Evolutionary conservation across 2,888 invertebrate species (phyloP), one percentile per base, ranked within the genome.

Genomic region (Bedellia somnulentella): DNA sequence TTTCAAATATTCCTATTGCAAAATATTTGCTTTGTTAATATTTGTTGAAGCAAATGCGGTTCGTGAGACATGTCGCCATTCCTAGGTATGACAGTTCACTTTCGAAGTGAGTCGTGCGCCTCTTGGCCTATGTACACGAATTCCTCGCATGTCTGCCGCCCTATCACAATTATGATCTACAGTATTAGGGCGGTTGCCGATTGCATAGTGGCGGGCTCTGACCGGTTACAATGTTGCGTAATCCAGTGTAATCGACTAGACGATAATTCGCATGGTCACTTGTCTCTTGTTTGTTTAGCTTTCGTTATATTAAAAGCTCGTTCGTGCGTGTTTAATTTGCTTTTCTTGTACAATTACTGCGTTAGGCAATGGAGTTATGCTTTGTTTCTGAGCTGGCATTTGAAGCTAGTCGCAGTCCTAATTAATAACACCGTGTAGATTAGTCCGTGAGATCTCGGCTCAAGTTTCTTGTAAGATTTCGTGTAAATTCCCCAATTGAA

Each of bases 251-350:
- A 58, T 51, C 57, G 51, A 61, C 59, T 59, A 55, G 54, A 62
- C 57, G 56, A 57, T 66, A 67, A 70, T 71, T 66, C 60, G 60
- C 56, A 55, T 49, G 54, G 49, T 50, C 52, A 61, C 54, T 42
- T 41, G 41, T 42, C 17, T 44, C 43, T 37, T 39, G 41, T 43
- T 54, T 25, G 11, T 25, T 25, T 59, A 56, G 50, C 56, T 61
- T 61, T 60, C 60, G 51, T 60, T 64, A 62, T 57, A 54, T 58
- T 59, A 42, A 46, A 40, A 47, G 53, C 42, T 51, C 56, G 53
- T 54, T 71, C 67, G 71, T 68, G 70, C 70, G 62, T 67, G 53
- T 47, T 61, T 60, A 60, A 71, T 67, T 60, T 51, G 52, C 61
- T 57, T 64, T 62, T 57, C 53, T 59, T 54, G 56, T 44, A 38